Conservation (phyloP, 2,797 vertebrate genomes). For the Megaceryle alcyon region DNA sequence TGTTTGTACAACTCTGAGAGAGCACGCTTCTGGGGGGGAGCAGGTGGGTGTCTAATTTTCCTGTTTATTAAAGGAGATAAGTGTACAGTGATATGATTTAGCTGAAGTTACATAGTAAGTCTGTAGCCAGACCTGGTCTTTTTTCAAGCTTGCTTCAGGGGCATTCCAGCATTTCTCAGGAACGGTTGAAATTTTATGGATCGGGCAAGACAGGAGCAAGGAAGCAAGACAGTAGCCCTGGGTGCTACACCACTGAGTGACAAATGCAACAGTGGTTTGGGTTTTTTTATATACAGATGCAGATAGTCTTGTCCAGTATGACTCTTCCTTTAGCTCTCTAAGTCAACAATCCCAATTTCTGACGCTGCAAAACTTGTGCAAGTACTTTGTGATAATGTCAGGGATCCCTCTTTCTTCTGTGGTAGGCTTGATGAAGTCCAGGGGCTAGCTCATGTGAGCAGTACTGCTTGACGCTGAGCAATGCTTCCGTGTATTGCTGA, state of each 20-base stretch:
- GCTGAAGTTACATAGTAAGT: background rate
- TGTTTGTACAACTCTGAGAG: background rate
- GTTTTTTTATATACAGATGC: background rate
- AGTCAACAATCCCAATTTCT: background rate
- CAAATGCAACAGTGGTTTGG: background rate
- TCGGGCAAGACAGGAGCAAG: background rate
- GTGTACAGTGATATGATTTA: background rate
- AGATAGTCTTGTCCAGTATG: background rate
- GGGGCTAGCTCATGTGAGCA: background rate
- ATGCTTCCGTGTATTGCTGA: accelerated
- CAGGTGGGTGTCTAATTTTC: background rate
- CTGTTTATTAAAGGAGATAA: background rate
- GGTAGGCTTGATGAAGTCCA: background rate
- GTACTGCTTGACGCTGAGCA: background rate
- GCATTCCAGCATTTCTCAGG: background rate
- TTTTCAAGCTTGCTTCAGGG: background rate
- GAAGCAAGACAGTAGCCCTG: background rate
- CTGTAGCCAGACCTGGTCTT: background rate
- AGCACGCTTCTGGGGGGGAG: background rate
- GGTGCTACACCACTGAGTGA: background rate
- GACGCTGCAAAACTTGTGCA: background rate
- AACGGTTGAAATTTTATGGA: background rate
- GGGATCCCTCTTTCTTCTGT: background rate
- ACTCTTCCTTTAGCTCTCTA: background rate
- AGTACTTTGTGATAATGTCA: accelerated